These are phyloP conservation scores for Aricia artaxerxes DNA, from an alignment of 2,888 invertebrate species.

Conservation along the genomic window DNA sequence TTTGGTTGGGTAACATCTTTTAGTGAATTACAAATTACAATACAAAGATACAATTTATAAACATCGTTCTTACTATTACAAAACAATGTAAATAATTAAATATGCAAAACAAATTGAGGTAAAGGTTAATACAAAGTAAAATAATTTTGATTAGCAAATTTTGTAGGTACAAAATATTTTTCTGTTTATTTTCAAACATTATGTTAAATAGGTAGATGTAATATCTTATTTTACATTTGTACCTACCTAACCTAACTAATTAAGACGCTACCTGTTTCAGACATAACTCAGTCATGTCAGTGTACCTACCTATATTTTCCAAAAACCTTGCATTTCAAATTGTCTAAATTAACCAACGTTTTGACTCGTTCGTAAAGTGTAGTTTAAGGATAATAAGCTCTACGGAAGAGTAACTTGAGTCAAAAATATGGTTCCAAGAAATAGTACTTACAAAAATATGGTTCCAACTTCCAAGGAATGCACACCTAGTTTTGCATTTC, in stretches of 20 bases:
- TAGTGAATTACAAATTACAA: neutral
- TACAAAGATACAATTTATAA: neutral
- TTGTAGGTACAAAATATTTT: neutral
- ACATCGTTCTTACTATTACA: neutral
- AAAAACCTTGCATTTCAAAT: neutral
- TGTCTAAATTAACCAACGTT: neutral
- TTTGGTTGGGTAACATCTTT: neutral
- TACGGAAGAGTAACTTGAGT: no score
- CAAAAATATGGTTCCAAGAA: no score
- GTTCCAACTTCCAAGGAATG: no score
- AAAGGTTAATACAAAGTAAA: neutral
- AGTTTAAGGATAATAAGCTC: no score
- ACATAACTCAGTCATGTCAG: neutral
- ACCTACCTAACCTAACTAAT: neutral
- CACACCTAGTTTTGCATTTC: no score
- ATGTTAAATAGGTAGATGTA: neutral
- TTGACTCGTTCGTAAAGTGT: neutral
- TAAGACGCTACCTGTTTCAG: neutral
- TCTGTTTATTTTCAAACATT: neutral
- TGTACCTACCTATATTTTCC: neutral
- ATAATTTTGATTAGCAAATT: neutral
- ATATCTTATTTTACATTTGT: neutral
- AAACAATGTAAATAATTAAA: constrained; percentile 2
- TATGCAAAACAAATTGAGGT: constrained; percentile 13
- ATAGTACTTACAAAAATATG: no score